phyloP scores from a whole-genome alignment of 2,797 vertebrate species.

The Cryptoprocta ferox region DNA sequence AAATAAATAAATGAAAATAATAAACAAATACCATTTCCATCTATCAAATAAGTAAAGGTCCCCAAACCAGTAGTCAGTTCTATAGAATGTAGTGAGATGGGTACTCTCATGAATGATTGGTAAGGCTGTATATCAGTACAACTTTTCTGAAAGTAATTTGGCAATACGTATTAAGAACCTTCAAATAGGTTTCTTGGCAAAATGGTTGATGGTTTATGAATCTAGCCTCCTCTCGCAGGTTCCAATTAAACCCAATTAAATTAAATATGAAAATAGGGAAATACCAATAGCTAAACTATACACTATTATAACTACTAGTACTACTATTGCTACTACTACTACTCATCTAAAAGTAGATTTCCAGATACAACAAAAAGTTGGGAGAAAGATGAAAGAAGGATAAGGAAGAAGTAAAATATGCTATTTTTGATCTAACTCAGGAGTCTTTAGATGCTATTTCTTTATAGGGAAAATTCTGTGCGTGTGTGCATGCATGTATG shows the following conservation, averaged over 20 bases:
- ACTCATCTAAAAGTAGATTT: background rate
- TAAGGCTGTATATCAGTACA: background rate
- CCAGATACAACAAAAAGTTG: background rate
- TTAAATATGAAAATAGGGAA: background rate
- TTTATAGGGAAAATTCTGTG: background rate
- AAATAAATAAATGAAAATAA: conserved; percentile 18
- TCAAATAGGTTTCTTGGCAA: background rate
- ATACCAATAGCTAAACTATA: background rate
- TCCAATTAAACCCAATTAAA: background rate
- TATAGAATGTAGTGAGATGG: background rate
- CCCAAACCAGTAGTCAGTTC: background rate
- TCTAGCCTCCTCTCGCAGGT: background rate
- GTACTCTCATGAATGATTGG: background rate
- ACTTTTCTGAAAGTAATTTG: background rate
- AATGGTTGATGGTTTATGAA: background rate
- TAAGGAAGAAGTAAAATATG: background rate
- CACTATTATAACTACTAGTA: background rate
- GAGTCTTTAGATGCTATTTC: background rate
- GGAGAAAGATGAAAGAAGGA: background rate
- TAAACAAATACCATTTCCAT: background rate
- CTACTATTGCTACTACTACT: background rate
- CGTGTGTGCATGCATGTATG: background rate
- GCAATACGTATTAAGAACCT: background rate
- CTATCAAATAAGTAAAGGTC: background rate
- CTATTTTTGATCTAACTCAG: background rate